Evolutionary conservation across 2,888 invertebrate species (phyloP).

Genomic region (Xestia xanthographa): DNA sequence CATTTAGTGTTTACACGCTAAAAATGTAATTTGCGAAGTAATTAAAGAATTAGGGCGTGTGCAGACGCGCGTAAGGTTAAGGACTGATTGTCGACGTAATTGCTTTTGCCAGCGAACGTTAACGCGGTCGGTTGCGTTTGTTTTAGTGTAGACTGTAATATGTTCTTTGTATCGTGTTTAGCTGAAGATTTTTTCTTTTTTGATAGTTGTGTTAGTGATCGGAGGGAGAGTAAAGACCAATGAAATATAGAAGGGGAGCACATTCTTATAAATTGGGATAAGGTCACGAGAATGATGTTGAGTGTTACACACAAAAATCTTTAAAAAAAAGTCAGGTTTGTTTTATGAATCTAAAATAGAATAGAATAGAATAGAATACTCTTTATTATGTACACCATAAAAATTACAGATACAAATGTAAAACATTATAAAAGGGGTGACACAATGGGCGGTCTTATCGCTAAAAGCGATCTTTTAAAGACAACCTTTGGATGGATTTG

Average conservation of each 20-base stretch:
- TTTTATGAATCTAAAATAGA: neutral
- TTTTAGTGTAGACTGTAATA: conserved; percentile 33
- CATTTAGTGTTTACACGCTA: conserved; percentile 53
- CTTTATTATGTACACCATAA: too few species aligned
- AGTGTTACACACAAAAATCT: neutral
- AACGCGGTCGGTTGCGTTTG: conserved; percentile 46
- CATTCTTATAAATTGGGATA: too few species aligned
- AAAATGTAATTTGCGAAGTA: conserved; percentile 60
- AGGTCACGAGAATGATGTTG: neutral
- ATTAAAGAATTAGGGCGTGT: conserved; percentile 63
- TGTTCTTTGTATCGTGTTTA: conserved; percentile 43
- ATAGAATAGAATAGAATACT: too few species aligned
- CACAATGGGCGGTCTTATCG: too few species aligned
- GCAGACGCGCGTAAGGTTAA: conserved; percentile 61
- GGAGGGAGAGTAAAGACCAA: neutral
- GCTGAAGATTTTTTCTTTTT: conserved; percentile 10
- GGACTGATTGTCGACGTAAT: conserved; percentile 60
- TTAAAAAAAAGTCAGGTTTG: neutral
- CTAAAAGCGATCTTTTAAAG: too few species aligned
- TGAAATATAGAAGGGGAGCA: neutral
- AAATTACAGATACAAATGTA: too few species aligned
- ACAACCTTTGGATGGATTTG: too few species aligned
- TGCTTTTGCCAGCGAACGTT: conserved; percentile 55
- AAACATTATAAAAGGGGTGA: too few species aligned
- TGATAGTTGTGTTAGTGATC: neutral